These are phyloP conservation scores for Maccullochella peelii DNA, from an alignment of 2,113 vertebrate species.

Conservation along the genomic window DNA sequence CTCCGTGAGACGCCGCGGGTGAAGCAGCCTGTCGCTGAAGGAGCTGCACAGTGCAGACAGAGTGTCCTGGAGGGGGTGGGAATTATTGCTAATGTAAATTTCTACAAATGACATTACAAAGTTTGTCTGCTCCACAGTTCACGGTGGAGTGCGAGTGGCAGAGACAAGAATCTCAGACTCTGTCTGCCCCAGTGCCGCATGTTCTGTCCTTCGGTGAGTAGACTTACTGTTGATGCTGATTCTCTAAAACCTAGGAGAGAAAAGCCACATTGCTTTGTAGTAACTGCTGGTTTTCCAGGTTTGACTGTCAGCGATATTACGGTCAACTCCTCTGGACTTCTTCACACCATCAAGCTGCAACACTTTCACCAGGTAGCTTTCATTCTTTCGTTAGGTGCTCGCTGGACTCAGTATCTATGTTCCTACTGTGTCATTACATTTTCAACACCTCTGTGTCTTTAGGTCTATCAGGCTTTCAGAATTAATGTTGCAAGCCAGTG, in stretches of 20 bases:
- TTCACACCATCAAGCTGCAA: constrained; percentile 89
- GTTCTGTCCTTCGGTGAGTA: constrained; percentile 94
- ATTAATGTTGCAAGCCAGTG: constrained; percentile 90
- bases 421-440: background rate
- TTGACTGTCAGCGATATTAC: constrained; percentile 87
- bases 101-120: too few relatives aligned
- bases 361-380: constrained; percentile 90
- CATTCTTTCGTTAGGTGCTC: background rate
- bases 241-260: accelerated
- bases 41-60: too few relatives aligned
- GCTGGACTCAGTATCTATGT: background rate
- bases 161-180: constrained; percentile 84
- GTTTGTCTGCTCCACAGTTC: constrained; percentile 84
- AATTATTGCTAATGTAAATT: background rate
- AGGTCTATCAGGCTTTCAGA: constrained; percentile 97
- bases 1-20: too few relatives aligned
- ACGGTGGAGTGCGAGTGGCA: constrained; percentile 95
- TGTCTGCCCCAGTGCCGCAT: constrained; percentile 88
- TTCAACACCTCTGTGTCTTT: constrained; percentile 36
- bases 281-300: constrained; percentile 81
- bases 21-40: too few relatives aligned
- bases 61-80: too few relatives aligned
- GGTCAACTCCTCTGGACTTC: constrained; percentile 88
- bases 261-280: background rate
- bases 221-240: background rate